phyloP scores from a whole-genome alignment of 2,797 vertebrate species.

The Oceanodroma leucorhoa region DNA sequence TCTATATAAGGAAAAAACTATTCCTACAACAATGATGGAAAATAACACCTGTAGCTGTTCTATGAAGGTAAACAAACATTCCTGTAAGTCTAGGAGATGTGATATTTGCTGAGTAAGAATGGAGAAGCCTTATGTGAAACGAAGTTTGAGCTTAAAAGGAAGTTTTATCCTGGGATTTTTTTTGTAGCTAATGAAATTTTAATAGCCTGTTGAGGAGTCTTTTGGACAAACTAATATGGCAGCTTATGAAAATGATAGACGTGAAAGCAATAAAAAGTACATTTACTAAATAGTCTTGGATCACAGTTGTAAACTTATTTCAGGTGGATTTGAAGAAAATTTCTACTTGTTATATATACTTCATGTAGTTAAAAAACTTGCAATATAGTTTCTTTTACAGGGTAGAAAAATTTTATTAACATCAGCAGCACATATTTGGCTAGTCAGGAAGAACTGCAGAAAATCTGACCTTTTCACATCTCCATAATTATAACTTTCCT shows the following conservation, averaged over 20 bases:
- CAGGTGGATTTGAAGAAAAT: background rate
- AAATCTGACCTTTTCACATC: slow-evolving; percentile 4
- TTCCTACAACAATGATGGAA: background rate
- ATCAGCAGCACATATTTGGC: background rate
- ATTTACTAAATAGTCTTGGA: background rate
- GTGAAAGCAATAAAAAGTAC: background rate
- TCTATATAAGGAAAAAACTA: background rate
- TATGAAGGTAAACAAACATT: background rate
- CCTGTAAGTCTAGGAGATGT: background rate
- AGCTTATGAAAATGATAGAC: background rate
- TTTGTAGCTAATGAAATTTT: background rate
- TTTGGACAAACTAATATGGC: background rate
- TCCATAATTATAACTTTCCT: background rate
- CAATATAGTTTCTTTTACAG: background rate
- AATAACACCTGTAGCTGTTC: background rate
- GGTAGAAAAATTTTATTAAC: background rate
- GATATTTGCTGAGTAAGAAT: background rate
- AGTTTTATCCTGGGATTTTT: background rate
- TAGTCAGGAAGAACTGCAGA: background rate
- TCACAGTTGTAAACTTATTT: background rate
- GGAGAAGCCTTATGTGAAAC: background rate
- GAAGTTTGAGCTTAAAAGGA: background rate
- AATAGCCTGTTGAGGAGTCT: background rate
- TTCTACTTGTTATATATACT: background rate
- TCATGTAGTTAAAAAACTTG: background rate